Conservation (phyloP, 2,797 vertebrate species). For the Sebastes cheni region DNA sequence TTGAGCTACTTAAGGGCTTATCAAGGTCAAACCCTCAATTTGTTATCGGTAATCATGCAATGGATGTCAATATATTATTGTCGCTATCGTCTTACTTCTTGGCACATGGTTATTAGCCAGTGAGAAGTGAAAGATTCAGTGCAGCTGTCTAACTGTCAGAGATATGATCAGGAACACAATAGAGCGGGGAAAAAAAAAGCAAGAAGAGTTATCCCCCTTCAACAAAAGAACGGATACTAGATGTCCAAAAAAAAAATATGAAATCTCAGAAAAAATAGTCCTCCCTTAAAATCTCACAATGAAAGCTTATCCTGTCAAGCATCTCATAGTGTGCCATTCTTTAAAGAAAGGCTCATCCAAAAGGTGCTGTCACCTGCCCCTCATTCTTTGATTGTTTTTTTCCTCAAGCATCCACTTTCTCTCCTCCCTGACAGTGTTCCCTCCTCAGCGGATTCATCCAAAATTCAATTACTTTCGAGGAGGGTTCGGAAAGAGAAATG, state of each 20-base stretch:
- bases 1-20: not conserved
- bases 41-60: conserved; percentile 39
- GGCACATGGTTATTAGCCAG: conserved; percentile 56
- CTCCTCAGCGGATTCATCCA: conserved; percentile 65
- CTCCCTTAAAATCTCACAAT: conserved; percentile 26
- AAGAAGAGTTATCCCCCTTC: conserved; percentile 32
- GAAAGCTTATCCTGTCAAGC: conserved; percentile 52
- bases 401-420: conserved; percentile 45
- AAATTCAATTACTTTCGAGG: conserved; percentile 77
- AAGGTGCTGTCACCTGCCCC: conserved; percentile 68
- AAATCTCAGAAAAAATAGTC: conserved; percentile 16
- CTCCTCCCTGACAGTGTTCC: conserved; percentile 40
- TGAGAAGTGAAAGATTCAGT: conserved; percentile 48
- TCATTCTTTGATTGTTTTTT: conserved; percentile 68
- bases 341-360: conserved; percentile 58
- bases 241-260: conserved; percentile 29
- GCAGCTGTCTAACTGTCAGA: conserved; percentile 65
- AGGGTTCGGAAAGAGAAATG: conserved; percentile 66
- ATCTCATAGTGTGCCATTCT: conserved; percentile 42
- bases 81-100: conserved; percentile 38
- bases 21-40: conserved; percentile 40
- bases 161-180: conserved; percentile 63
- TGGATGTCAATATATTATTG: conserved; percentile 40
- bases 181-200: conserved; percentile 32
- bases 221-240: conserved; percentile 33